phyloP scores from a whole-genome alignment of 2,888 invertebrate species.

The Lepidochrysops patricia region DNA sequence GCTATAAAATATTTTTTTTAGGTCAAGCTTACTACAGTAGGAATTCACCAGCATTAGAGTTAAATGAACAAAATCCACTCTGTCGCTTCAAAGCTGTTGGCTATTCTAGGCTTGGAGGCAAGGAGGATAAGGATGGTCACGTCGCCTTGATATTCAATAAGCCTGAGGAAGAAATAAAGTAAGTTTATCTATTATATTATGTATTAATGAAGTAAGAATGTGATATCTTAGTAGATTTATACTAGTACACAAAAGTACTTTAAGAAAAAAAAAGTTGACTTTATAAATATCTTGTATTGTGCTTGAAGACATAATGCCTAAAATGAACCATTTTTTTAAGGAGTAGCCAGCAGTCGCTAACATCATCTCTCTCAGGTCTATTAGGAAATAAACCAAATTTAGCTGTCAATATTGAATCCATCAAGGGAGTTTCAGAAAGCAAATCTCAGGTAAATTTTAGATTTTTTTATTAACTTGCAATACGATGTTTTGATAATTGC shows the following conservation, averaged over 20 bases:
- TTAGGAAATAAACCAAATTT: slow-evolving; percentile 91
- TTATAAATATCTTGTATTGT: no score
- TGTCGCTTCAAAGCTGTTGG: slow-evolving; percentile 96
- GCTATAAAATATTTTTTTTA: slow-evolving; percentile 35
- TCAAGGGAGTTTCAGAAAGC: slow-evolving; percentile 85
- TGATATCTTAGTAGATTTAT: no score
- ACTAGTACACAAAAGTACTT: no score
- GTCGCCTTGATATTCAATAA: slow-evolving; percentile 90
- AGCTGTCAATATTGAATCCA: slow-evolving; percentile 82
- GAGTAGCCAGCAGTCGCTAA: slow-evolving; percentile 80
- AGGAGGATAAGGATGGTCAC: slow-evolving; percentile 92
- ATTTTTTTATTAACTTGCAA: slow-evolving; percentile 14
- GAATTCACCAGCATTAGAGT: slow-evolving; percentile 84
- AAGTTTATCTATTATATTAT: slow-evolving; percentile 35
- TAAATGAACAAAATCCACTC: slow-evolving; percentile 91
- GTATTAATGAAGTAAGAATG: no score
- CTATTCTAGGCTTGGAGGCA: slow-evolving; percentile 89
- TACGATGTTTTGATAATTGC: no score
- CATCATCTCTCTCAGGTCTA: slow-evolving; percentile 78
- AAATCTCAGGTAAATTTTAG: slow-evolving; percentile 79
- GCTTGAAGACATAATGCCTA: no score
- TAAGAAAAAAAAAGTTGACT: no score
- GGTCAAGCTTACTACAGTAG: slow-evolving; percentile 86
- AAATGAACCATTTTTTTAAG: slow-evolving; percentile 61
- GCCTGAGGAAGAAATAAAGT: slow-evolving; percentile 86